phyloP scores from a whole-genome alignment of 2,797 vertebrate species.

The Apodemus agrarius region DNA sequence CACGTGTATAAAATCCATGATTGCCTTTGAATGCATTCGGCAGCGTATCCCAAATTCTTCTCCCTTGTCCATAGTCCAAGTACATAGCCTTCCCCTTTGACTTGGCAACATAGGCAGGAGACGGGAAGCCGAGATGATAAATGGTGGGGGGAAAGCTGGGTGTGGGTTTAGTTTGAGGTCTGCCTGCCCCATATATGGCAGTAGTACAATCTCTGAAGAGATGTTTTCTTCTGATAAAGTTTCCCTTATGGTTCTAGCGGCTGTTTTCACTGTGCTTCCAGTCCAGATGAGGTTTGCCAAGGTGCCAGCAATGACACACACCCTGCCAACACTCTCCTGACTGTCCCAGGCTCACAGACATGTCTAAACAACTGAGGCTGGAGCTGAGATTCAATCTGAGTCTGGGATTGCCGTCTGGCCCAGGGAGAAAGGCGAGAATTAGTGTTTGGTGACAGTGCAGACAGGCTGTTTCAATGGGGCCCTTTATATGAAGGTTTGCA shows the following conservation, averaged over 20 bases:
- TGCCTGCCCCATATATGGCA: slow-evolving; percentile 53
- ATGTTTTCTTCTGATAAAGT: slow-evolving; percentile 72
- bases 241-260: slow-evolving; percentile 60
- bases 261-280: slow-evolving; percentile 26
- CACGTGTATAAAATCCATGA: not conserved
- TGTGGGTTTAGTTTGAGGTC: slow-evolving; percentile 56
- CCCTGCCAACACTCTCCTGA: slow-evolving; percentile 45
- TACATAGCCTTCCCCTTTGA: slow-evolving; percentile 59
- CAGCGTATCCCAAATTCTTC: slow-evolving; percentile 37
- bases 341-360: slow-evolving; percentile 54
- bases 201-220: slow-evolving; percentile 46
- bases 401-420: slow-evolving; percentile 40
- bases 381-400: slow-evolving; percentile 48
- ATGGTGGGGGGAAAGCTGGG: not conserved
- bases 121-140: slow-evolving; percentile 66
- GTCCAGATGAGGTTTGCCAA: slow-evolving; percentile 68
- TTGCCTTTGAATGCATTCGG: not conserved
- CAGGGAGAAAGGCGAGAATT: slow-evolving; percentile 60
- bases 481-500: slow-evolving; percentile 64
- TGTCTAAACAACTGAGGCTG: slow-evolving; percentile 48
- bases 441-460: slow-evolving; percentile 63
- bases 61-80: slow-evolving; percentile 47
- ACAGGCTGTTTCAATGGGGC: slow-evolving; percentile 26
- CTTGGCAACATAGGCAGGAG: slow-evolving; percentile 62
- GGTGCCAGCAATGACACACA: slow-evolving; percentile 66